Evolutionary conservation across 2,888 invertebrate genomes (phyloP), one percentile per base, ranked within the genome.

Genomic region (Latheticus oryzae): DNA sequence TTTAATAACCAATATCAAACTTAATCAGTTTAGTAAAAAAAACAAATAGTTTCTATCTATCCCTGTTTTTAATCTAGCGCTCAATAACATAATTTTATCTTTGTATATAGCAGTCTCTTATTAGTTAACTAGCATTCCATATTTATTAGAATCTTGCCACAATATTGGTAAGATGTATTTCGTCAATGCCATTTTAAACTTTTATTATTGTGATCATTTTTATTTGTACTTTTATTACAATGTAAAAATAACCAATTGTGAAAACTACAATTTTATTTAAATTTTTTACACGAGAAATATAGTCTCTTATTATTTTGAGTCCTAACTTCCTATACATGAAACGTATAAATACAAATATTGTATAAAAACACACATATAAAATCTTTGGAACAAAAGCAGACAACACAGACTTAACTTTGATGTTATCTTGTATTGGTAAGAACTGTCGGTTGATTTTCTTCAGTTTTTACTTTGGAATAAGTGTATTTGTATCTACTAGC

Each of bases 401-500:
- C n/a, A n/a, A n/a, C n/a, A n/a, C n/a, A n/a, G n/a, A n/a, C n/a
- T n/a, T n/a, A n/a, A n/a, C n/a, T n/a, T n/a, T n/a, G n/a, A n/a
- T n/a, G n/a, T 51, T 38, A 59, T 37, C 47, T 62, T 24, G 54
- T 56, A 48, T 56, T 56, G 2, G 24, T 50, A n/a, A 56, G 38
- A 19, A 56, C 37, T 15, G 56, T 56, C 8, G 56, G 56, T 17
- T 19, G 15, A 13, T 53, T 42, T 7, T 58, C 53, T 13, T 58
- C 50, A 5, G 75, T 74, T 40, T 70, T 60, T 17, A 78, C 77
- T 67, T 76, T 75, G 2, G 75, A 73, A 64, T 78, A 78, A 9
- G 73, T 70, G 60, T 78, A 74, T 37, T 71, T 66, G 58, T 77
- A 77, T 15, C 79, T 72, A 58, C 78, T 78, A 19, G 73, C 72